Evolutionary conservation across 2,113 vertebrate genomes (phyloP), one percentile per base, ranked within the genome.

Genomic region (Cynocephalus volans): DNA sequence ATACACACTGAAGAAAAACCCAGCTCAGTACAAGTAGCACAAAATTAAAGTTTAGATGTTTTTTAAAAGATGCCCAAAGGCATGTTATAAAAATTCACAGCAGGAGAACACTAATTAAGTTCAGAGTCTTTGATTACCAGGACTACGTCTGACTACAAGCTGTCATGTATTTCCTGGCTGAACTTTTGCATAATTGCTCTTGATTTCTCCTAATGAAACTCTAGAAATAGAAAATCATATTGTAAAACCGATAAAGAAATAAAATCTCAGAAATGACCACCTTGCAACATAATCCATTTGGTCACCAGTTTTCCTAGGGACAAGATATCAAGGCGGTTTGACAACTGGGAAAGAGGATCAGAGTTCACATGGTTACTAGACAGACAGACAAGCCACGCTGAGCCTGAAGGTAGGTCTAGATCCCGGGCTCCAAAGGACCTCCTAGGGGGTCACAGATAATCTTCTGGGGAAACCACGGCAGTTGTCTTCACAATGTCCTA

Each of bases 131-230:
- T 94, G 67, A 73, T 36, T 72, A 18, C 77, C 45, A 13, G 73
- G 56, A 65, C 48, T 86, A 41, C 23, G 76, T 82, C 77, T 64
- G 82, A 93, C 69, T 87, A 87, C 6, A 77, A 79, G 82, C 52
- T 80, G 19, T 82, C 75, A 17, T 48, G 11, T 76, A 95, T 92
- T 95, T 93, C 88, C 69, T 56, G 69, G 21, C 33, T 93, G 73
- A 93, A 96, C 54, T 85, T 91, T 73, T 82, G 18, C 41, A 83
- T 89, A 83, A 92, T 72, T 76, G 36, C 77, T 93, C 31, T 87
- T 96, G n/a, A 88, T 75, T 93, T 95, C 70, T 19, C 10, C 31
- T 65, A 93, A 85, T 8, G 11, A 96, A 96, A 76, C 8, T 54
- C 6, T 52, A 52, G 65, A 91, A 95, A 91, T 26, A 60, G 48